Evolutionary conservation across 2,113 vertebrate species (phyloP).

Genomic region (Erythrolamprus reginae): DNA sequence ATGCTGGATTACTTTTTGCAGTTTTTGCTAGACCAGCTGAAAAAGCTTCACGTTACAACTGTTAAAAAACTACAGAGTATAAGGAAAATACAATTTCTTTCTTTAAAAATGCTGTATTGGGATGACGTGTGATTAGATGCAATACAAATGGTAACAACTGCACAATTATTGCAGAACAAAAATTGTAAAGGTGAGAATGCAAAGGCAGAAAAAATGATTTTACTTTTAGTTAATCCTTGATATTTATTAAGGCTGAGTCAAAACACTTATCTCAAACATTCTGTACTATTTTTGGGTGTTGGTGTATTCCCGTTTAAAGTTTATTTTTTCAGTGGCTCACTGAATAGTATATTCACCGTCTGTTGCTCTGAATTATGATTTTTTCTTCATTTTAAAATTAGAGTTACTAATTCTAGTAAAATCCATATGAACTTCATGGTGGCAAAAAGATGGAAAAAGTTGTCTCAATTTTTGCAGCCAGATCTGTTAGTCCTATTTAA

Average conservation of each 20-base stretch:
- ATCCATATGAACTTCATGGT: neutral
- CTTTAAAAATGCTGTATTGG: neutral
- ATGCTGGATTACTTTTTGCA: neutral
- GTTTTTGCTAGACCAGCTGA: neutral
- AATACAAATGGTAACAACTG: neutral
- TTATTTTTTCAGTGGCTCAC: neutral
- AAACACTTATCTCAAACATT: neutral
- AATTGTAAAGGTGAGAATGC: neutral
- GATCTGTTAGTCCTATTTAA: neutral
- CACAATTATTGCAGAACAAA: neutral
- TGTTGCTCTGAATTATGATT: neutral
- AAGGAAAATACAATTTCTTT: neutral
- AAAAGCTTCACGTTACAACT: neutral
- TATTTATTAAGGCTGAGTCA: neutral
- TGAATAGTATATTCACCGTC: neutral
- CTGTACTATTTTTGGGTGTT: neutral
- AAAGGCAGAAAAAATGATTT: neutral
- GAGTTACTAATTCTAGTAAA: neutral
- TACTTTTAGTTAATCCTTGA: neutral
- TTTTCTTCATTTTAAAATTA: neutral
- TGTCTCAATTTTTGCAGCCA: neutral
- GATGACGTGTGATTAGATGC: neutral
- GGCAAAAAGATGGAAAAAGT: neutral
- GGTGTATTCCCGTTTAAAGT: neutral
- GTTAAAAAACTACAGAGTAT: neutral